These are phyloP conservation scores for Clarias laeviceps DNA, from an alignment of 2,797 vertebrate genomes.

Conservation along the genomic window DNA sequence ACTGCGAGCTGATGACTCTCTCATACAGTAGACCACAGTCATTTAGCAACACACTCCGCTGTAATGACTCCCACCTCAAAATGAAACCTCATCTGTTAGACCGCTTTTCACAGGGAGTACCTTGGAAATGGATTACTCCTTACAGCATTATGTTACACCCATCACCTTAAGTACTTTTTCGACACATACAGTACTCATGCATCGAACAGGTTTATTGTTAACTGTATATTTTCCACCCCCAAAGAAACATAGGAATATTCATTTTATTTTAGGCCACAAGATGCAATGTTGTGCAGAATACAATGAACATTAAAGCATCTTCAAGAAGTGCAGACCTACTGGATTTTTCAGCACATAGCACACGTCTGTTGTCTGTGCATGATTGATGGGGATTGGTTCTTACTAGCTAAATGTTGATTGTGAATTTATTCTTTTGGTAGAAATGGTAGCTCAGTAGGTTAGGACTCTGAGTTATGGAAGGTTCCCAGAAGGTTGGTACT, in stretches of 20 bases:
- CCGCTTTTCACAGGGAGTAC: conserved; percentile 1
- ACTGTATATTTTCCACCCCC: not conserved
- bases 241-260: not conserved
- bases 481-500: too few relatives aligned
- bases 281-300: not conserved
- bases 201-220: not conserved
- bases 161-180: conserved; percentile 21
- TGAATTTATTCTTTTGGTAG: not conserved
- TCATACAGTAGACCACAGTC: conserved; percentile 16
- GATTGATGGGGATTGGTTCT: not conserved
- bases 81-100: conserved; percentile 16
- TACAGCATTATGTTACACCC: not conserved
- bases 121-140: conserved; percentile 1
- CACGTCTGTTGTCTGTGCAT: too few relatives aligned
- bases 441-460: not conserved
- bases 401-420: not conserved
- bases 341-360: not conserved
- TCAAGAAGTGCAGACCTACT: not conserved
- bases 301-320: not conserved
- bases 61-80: conserved; percentile 23
- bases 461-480: too few relatives aligned
- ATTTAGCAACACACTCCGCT: conserved; percentile 14
- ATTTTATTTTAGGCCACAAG: not conserved
- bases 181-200: not conserved
- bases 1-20: conserved; percentile 19